These are phyloP conservation scores for Sarcophaga peregrina DNA, from an alignment of 1,140 invertebrate genomes.

Conservation along the genomic window DNA sequence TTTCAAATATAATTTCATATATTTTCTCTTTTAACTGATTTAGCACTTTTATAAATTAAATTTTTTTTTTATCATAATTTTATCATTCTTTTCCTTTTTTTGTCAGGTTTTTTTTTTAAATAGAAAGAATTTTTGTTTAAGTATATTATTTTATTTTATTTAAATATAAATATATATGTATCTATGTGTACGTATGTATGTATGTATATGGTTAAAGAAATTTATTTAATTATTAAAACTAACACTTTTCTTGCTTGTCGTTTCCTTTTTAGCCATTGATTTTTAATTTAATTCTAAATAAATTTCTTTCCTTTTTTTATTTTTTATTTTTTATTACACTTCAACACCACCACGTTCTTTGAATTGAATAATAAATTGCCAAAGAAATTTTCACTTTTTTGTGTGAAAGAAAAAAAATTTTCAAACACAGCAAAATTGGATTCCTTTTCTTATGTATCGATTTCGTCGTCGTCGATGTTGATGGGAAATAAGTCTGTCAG, in stretches of 20 bases:
- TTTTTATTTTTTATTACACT: slow-evolving; percentile 11
- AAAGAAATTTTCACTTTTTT: slow-evolving; percentile 27
- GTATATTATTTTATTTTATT: neutral
- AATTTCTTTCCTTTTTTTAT: slow-evolving; percentile 43
- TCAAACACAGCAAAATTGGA: neutral
- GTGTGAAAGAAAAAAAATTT: slow-evolving; percentile 20
- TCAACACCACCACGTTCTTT: slow-evolving; percentile 19
- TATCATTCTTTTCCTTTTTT: slow-evolving; percentile 4
- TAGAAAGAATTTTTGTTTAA: neutral
- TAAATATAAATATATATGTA: neutral
- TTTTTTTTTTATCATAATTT: slow-evolving; percentile 23
- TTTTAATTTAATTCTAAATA: slow-evolving; percentile 43
- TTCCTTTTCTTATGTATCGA: slow-evolving; percentile 61
- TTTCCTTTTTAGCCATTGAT: slow-evolving; percentile 44
- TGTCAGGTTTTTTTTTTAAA: too few species aligned
- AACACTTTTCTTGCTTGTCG: slow-evolving; percentile 63
- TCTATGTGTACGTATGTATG: too few species aligned
- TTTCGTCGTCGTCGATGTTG: slow-evolving; percentile 57
- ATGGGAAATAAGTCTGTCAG: slow-evolving; percentile 40
- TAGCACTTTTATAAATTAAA: slow-evolving; percentile 30
- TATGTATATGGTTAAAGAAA: slow-evolving; percentile 17
- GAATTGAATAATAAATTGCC: too few species aligned
- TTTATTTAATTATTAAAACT: slow-evolving; percentile 46
- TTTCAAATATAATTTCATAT: too few species aligned
- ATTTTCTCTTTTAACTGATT: neutral